Percentiles rank a stretch among this genome's conserved stretches.
Conservation (phyloP, 53 echinoderm and acorn worm genomes). For the Holothuria leucospilota region DNA sequence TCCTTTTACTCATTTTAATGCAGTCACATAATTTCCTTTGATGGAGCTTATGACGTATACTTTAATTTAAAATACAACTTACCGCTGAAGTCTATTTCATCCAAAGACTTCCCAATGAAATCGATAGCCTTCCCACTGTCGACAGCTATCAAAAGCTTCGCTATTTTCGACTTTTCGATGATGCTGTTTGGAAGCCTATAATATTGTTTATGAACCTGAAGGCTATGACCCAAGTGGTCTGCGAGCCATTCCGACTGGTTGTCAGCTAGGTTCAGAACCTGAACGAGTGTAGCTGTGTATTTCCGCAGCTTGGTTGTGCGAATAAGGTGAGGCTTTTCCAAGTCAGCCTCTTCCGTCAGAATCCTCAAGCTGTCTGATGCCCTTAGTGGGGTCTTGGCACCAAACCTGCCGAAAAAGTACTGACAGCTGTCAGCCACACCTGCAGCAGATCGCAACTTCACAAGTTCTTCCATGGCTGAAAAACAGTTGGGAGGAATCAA, state of each 20-base stretch:
- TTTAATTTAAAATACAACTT: too few relatives aligned
- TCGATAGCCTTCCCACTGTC: too few relatives aligned
- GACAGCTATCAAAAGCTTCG: too few relatives aligned
- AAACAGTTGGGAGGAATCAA: constrained; percentile 56
- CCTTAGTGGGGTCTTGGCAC: constrained; percentile 35
- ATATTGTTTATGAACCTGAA: constrained; percentile 55
- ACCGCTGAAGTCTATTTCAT: too few relatives aligned
- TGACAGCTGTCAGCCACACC: constrained; percentile 33
- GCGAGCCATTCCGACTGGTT: constrained; percentile 60
- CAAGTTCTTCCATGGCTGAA: neutral
- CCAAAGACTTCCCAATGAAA: too few relatives aligned
- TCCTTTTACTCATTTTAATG: too few relatives aligned
- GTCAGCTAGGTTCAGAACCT: constrained; percentile 39
- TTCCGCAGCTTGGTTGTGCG: constrained; percentile 45
- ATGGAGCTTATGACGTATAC: too few relatives aligned
- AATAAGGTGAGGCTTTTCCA: constrained; percentile 50
- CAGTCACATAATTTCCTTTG: too few relatives aligned
- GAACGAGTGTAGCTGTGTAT: constrained; percentile 54
- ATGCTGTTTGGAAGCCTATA: too few relatives aligned
- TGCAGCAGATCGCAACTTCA: neutral
- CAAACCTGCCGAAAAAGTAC: constrained; percentile 59
- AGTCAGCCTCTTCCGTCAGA: constrained; percentile 30
- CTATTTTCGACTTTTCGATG: too few relatives aligned
- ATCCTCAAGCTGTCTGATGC: constrained; percentile 40
- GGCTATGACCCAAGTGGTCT: constrained; percentile 44